Evolutionary conservation across 1,140 invertebrate genomes (phyloP).

Genomic region (Drosophila nannoptera): DNA sequence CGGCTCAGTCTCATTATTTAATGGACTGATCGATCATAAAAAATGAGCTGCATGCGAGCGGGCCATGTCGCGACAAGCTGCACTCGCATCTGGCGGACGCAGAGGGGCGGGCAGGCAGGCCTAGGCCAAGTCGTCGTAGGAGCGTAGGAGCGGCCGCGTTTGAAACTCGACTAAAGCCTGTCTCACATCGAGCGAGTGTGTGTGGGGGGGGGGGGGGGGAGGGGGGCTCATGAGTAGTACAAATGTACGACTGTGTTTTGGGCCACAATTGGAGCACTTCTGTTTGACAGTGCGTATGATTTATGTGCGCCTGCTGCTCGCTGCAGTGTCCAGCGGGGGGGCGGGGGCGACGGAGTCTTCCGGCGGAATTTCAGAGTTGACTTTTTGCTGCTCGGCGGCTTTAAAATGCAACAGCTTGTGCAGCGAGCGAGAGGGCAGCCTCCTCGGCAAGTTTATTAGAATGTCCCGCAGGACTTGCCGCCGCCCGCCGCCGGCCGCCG

Average conservation of each 20-base stretch:
- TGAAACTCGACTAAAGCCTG: slow-evolving; percentile 67
- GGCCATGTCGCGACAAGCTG: slow-evolving; percentile 66
- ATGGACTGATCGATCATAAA: slow-evolving; percentile 78
- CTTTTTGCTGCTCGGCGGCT: slow-evolving; percentile 58
- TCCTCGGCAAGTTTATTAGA: slow-evolving; percentile 61
- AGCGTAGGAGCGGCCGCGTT: slow-evolving; percentile 63
- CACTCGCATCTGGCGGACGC: slow-evolving; percentile 37
- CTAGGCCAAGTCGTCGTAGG: slow-evolving; percentile 39
- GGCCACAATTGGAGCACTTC: slow-evolving; percentile 77
- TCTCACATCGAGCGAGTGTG: slow-evolving; percentile 47
- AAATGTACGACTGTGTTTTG: slow-evolving; percentile 59
- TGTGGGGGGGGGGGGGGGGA: too few species aligned
- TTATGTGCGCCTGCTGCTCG: slow-evolving; percentile 61
- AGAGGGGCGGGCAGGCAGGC: slow-evolving; percentile 15
- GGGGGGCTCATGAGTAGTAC: slow-evolving; percentile 57
- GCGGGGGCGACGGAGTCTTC: slow-evolving; percentile 32
- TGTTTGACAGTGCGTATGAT: slow-evolving; percentile 77
- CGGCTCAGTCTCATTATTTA: slow-evolving; percentile 68
- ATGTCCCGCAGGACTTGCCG: slow-evolving; percentile 66
- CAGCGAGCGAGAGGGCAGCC: slow-evolving; percentile 14
- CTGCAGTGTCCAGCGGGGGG: slow-evolving; percentile 16
- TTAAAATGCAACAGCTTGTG: slow-evolving; percentile 73
- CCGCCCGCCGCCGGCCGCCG: too few species aligned
- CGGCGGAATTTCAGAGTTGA: slow-evolving; percentile 71
- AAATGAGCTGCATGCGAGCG: slow-evolving; percentile 73